These are phyloP conservation scores for Sclerurus mexicanus DNA, from an alignment of 2,113 vertebrate species.

Conservation along the genomic window DNA sequence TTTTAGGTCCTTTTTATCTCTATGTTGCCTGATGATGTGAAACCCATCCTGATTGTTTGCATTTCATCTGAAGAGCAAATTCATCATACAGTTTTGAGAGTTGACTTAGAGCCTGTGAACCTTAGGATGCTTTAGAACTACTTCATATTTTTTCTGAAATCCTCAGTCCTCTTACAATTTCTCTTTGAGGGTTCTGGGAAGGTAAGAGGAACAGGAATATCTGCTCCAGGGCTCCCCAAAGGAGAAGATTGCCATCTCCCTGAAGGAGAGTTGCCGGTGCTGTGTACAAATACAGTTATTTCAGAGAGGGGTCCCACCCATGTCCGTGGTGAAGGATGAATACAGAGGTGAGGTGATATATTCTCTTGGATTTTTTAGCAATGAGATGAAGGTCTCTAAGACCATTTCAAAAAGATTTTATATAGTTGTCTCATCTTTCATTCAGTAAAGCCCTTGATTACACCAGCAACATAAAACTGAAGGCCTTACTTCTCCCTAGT, in stretches of 20 bases:
- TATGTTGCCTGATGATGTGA: background rate
- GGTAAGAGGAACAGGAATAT: background rate
- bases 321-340: background rate
- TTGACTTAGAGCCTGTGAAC: background rate
- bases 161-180: background rate
- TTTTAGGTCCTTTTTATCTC: background rate
- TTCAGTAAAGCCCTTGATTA: background rate
- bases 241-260: background rate
- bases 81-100: background rate
- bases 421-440: background rate
- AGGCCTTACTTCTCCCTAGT: background rate
- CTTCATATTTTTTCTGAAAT: background rate
- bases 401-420: background rate
- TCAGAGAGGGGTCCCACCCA: background rate
- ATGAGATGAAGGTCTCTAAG: background rate
- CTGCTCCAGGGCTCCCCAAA: background rate
- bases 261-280: background rate
- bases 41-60: background rate
- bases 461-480: background rate
- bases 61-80: background rate
- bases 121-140: background rate
- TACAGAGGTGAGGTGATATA: background rate
- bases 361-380: background rate
- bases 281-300: background rate
- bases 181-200: background rate